Conservation (phyloP, 2,797 vertebrate species). For the Dromococcyx pavoninus region DNA sequence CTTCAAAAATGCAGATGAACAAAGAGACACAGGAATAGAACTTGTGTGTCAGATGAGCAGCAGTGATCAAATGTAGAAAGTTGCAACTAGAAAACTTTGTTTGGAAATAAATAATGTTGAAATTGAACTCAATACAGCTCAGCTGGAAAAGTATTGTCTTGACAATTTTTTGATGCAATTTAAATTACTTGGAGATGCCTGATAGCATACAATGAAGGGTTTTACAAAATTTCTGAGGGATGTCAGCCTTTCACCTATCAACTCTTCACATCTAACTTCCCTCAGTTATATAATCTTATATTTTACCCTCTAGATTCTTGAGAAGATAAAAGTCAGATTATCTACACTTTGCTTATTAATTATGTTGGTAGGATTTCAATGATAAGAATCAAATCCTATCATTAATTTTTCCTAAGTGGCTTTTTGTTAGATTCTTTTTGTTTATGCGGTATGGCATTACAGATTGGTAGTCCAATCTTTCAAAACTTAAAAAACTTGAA, state of each 20-base stretch:
- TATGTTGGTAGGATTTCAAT: not conserved
- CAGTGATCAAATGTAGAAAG: not conserved
- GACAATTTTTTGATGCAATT: not conserved
- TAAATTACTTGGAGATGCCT: not conserved
- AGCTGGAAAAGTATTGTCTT: not conserved
- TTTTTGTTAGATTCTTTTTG: not conserved
- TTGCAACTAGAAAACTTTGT: not conserved
- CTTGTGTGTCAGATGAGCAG: rapidly evolving
- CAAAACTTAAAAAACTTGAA: not conserved
- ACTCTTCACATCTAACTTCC: not conserved
- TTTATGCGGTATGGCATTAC: not conserved
- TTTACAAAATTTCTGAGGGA: not conserved
- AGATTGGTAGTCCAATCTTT: not conserved
- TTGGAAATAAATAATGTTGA: not conserved
- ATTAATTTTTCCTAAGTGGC: not conserved
- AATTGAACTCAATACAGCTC: not conserved
- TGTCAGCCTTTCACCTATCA: not conserved
- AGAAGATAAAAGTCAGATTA: not conserved
- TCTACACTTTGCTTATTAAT: not conserved
- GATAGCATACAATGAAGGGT: not conserved
- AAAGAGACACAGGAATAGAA: not conserved
- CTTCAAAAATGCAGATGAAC: not conserved
- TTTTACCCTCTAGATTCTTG: not conserved
- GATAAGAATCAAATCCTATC: not conserved
- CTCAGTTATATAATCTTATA: not conserved